phyloP scores from a whole-genome alignment of 1,140 invertebrate species.

The Drosophila melanogaster region Release_6_plus_ISO1_MT NT_033779.5:9510501-9511000 shows the following conservation, averaged over 20 bases:
- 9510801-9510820: constrained; percentile 3
- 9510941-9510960: constrained; percentile 29
- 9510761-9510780: constrained; percentile 4
- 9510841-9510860: constrained; percentile 60
- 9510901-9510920: constrained; percentile 31
- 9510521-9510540: constrained; percentile 11
- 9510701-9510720: constrained; percentile 77
- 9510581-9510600: constrained; percentile 54
- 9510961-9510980: constrained; percentile 18
- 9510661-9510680: constrained; percentile 13
- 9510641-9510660: constrained; percentile 51
- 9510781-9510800: constrained; percentile 6
- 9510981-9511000: constrained; percentile 48
- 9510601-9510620: constrained; percentile 29
- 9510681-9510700: not conserved
- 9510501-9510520: constrained; percentile 1
- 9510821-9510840: constrained; percentile 36
- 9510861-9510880: constrained; percentile 28
- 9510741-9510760: constrained; percentile 49
- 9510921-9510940: constrained; percentile 24
- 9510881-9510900: constrained; percentile 6
- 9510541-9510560: constrained; percentile 51
- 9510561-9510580: constrained; percentile 75
- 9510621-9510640: constrained; percentile 36
- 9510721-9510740: constrained; percentile 50